Percentiles rank a stretch among this genome's conserved stretches.
phyloP scores from a whole-genome alignment of 2,113 vertebrate species.

The Phasianus colchicus region DNA sequence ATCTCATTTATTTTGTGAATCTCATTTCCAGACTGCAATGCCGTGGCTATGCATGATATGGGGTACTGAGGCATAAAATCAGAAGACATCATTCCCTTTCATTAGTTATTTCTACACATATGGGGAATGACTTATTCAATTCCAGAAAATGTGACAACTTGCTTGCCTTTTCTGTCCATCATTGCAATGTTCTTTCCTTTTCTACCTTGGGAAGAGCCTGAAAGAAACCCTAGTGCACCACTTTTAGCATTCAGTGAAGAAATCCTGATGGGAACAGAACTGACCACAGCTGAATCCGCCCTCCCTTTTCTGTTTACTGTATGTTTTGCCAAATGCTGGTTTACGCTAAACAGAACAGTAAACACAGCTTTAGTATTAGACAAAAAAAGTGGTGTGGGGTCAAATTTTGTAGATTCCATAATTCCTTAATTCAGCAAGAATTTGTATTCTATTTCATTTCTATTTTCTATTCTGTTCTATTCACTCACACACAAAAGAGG shows the following conservation, averaged over 20 bases:
- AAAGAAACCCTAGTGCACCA: neutral
- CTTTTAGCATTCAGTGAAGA: neutral
- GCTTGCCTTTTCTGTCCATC: neutral
- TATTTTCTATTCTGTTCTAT: too few relatives aligned
- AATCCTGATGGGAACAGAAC: neutral
- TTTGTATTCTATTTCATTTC: neutral
- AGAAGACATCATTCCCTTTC: neutral
- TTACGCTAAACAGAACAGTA: neutral
- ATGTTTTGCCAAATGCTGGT: neutral
- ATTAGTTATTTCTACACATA: neutral
- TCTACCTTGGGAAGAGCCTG: neutral
- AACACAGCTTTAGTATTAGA: neutral
- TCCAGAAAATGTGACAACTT: neutral
- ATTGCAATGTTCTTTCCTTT: neutral
- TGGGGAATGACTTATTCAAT: neutral
- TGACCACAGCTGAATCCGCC: neutral
- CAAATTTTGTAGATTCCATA: neutral
- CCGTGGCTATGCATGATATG: neutral
- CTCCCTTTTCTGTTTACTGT: neutral
- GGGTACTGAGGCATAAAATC: neutral
- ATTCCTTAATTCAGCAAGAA: neutral
- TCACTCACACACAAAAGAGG: neutral
- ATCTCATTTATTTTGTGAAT: neutral
- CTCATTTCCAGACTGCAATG: neutral
- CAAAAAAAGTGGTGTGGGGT: neutral